Conservation (phyloP, 1,140 invertebrate genomes). For the Leptopilina clavipes region DNA sequence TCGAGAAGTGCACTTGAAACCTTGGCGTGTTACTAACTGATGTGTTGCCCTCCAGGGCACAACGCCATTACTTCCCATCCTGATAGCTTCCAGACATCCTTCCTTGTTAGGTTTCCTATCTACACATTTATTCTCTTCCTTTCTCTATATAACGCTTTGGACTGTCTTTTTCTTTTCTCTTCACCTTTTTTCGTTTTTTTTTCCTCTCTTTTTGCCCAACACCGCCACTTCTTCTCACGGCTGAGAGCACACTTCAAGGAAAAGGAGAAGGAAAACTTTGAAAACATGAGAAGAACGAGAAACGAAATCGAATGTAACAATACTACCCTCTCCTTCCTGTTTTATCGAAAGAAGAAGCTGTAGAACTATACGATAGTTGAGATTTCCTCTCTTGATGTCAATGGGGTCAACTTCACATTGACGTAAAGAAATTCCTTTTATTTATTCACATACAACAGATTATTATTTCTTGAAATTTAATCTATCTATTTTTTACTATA, state of each 20-base stretch:
- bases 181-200: no score
- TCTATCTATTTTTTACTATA: no score
- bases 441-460: background rate
- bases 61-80: slow-evolving; percentile 22
- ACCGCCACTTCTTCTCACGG: slow-evolving; percentile 38
- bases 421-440: background rate
- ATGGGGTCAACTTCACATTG: background rate
- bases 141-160: slow-evolving; percentile 32
- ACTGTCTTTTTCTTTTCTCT: slow-evolving; percentile 38
- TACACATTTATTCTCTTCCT: slow-evolving; percentile 31
- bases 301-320: slow-evolving; percentile 34
- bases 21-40: slow-evolving; percentile 32
- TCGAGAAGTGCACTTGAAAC: slow-evolving; percentile 24
- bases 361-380: background rate
- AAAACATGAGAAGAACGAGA: slow-evolving; percentile 27
- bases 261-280: background rate
- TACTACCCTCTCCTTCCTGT: slow-evolving; percentile 3
- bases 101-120: slow-evolving; percentile 33
- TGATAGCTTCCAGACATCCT: slow-evolving; percentile 31
- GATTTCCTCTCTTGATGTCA: slow-evolving; percentile 4
- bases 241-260: slow-evolving; percentile 23
- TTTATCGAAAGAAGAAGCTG: background rate
- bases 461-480: no score
- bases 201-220: slow-evolving; percentile 37
- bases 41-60: slow-evolving; percentile 27